These are phyloP conservation scores for Cephus nigrinus DNA, from an alignment of 2,888 invertebrate species.

Conservation along the genomic window DNA sequence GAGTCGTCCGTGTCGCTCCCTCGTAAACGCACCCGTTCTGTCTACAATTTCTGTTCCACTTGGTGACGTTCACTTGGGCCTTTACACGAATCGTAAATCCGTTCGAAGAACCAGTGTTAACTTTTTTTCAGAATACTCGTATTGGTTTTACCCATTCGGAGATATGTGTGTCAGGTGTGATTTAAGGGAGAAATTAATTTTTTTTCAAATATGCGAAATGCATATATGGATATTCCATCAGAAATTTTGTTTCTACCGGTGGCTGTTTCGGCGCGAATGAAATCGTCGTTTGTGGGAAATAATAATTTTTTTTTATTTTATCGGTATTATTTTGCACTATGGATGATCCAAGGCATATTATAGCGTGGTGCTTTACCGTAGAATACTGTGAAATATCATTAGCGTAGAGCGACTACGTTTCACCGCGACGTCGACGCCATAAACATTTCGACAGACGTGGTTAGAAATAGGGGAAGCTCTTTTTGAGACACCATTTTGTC, in stretches of 20 bases:
- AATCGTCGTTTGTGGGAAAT: background rate
- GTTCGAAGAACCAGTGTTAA: background rate
- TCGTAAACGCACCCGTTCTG: background rate
- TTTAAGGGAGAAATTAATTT: background rate
- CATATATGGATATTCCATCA: background rate
- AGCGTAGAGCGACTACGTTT: background rate
- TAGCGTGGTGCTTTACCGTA: background rate
- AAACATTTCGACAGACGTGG: background rate
- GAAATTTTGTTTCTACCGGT: background rate
- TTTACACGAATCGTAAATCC: background rate
- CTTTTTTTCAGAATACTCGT: background rate
- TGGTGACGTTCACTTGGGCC: background rate
- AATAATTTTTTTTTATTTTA: too few relatives aligned
- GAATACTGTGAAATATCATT: background rate
- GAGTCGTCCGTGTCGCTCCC: background rate
- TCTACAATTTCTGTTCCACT: background rate
- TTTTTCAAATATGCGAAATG: background rate
- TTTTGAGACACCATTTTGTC: constrained; percentile 55
- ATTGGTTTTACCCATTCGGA: background rate
- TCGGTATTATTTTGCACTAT: too few relatives aligned
- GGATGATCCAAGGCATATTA: too few relatives aligned
- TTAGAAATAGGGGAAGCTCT: constrained; percentile 30
- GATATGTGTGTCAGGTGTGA: background rate
- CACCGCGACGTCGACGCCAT: background rate
- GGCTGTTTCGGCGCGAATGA: background rate